Evolutionary conservation across 2,113 vertebrate species (phyloP), one percentile per base, ranked within the genome.

Genomic region (Sciurus niger): DNA sequence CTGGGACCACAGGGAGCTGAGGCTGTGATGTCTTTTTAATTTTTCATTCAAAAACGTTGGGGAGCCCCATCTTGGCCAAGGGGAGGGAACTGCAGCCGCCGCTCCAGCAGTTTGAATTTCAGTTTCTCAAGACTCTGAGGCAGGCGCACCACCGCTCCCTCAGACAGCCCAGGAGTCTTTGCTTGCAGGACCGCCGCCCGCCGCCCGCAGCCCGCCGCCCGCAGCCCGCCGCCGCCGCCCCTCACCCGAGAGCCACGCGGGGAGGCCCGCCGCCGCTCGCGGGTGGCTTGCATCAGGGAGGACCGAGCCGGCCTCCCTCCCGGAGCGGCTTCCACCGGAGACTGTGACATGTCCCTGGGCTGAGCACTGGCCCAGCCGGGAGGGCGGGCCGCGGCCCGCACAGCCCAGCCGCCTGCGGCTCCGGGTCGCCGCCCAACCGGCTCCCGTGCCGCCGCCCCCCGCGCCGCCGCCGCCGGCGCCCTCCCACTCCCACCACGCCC

Each of bases 31-130:
- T n/a, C n/a, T n/a, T n/a, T n/a, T n/a, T n/a, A n/a, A n/a, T n/a
- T n/a, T n/a, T n/a, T n/a, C n/a, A n/a, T n/a, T n/a, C n/a, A n/a
- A n/a, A n/a, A n/a, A n/a, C n/a, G n/a, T n/a, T n/a, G n/a, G n/a
- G n/a, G n/a, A n/a, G n/a, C 98, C 98, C 98, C 98, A 98, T 98
- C 98, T 98, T 98, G 97, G 91, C 85, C 53, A 86, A 96, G 95
- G 94, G 96, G 98, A 97, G 98, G 89, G 97, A 96, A 97, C 96
- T 89, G 95, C 97, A 93, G n/a, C n/a, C n/a, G n/a, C n/a, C n/a
- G n/a, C n/a, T n/a, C n/a, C n/a, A n/a, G n/a, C n/a, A n/a, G n/a
- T n/a, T n/a, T n/a, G n/a, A n/a, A n/a, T n/a, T n/a, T n/a, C n/a
- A n/a, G n/a, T n/a, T 96, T 96, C 96, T 92, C 34, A 86, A 20